Base-by-base conservation (phyloP, 23 tunicate genomes). In the Clavelina lepadiformis region DNA sequence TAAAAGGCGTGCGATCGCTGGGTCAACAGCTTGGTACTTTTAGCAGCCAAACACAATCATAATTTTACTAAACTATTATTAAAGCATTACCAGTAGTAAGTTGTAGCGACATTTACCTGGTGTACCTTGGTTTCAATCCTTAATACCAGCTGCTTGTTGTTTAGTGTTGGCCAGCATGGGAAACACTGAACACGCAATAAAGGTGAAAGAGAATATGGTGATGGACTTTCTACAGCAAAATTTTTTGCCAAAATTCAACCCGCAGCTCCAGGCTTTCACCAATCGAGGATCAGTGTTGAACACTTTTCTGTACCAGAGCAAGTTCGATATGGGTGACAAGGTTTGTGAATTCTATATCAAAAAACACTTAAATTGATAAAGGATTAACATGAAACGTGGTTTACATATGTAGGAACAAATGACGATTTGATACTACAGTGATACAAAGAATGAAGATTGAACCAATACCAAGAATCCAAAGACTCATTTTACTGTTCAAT, bases 341-440 rank as follows among this genome's bases (percentile, higher is more conserved):
- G 77, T 72, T 35, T 3, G 70, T 35, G 15, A 15, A 11, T 11
- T 13, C 49, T 44, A 44, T 15, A n/a, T n/a, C n/a, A n/a, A n/a
- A n/a, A n/a, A n/a, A n/a, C n/a, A n/a, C n/a, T n/a, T n/a, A n/a
- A n/a, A n/a, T n/a, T n/a, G n/a, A n/a, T n/a, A n/a, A n/a, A n/a
- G n/a, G n/a, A n/a, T n/a, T n/a, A 44, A 59, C 8, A 25, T 11
- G 15, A 28, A 20, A 36, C 35, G 36, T 7, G 36, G 29, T 6
- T 63, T 63, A 20, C 29, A 11, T 46, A 46, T 66, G 7, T 56
- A 68, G 66, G 59, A 22, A 82, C 50, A 34, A 89, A 89, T 58
- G 97, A 89, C 67, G 91, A 89, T 73, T 55, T 75, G 0, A 89
- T 89, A 31, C 58, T 89, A 21, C 66, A 72, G 30, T 72, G 79